phyloP scores from a whole-genome alignment of 1,140 invertebrate genomes.

The Drosophila arawakana region DNA sequence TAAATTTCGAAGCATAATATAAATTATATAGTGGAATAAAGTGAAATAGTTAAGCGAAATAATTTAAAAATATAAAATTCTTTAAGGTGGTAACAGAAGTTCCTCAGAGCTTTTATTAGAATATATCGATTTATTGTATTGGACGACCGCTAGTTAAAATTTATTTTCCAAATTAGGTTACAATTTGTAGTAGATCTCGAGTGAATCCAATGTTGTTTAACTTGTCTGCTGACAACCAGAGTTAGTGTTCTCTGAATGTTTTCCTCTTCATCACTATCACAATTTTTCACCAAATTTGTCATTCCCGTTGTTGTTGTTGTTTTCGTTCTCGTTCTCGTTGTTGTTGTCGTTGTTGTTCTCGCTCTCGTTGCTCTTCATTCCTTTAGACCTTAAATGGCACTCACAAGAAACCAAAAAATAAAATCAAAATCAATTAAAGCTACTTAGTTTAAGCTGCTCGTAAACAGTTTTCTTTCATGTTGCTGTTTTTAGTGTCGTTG shows the following conservation, averaged over 20 bases:
- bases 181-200: no score
- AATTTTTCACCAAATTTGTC: constrained; percentile 7
- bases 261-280: constrained; percentile 7
- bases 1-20: no score
- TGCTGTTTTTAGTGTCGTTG: constrained; percentile 21
- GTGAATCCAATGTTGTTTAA: background rate
- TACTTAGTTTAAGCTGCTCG: constrained; percentile 14
- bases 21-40: no score
- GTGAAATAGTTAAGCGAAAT: no score
- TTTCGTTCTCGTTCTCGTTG: constrained; percentile 13
- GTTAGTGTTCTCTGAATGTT: constrained; percentile 13
- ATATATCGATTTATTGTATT: no score
- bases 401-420: constrained; percentile 10
- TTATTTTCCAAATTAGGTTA: no score
- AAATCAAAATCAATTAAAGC: background rate
- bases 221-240: background rate
- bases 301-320: constrained; percentile 16
- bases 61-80: no score
- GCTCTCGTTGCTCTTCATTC: constrained; percentile 11
- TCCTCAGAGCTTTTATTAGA: no score
- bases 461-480: constrained; percentile 22
- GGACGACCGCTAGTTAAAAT: no score
- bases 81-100: no score
- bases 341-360: constrained; percentile 33
- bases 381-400: constrained; percentile 13